These are phyloP conservation scores for Scaeva pyrastri DNA, from an alignment of 2,888 invertebrate species.

Conservation along the genomic window DNA sequence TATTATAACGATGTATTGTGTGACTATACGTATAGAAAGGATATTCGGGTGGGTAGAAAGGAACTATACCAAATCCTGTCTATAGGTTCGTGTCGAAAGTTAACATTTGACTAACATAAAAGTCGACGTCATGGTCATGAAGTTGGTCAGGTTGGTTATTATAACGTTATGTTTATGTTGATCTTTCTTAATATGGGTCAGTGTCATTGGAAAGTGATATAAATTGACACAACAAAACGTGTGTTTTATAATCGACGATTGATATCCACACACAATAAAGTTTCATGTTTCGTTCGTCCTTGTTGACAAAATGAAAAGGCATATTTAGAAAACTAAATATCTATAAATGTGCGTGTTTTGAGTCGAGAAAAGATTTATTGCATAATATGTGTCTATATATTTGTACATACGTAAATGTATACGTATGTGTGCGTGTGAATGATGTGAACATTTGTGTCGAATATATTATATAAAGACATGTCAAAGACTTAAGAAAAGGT, in stretches of 20 bases:
- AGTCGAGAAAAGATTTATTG: background rate
- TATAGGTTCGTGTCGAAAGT: background rate
- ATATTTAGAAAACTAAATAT: background rate
- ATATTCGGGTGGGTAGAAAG: conserved; percentile 19
- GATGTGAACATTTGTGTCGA: too few relatives aligned
- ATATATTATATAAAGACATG: too few relatives aligned
- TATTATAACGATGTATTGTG: conserved; percentile 30
- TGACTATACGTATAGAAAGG: background rate
- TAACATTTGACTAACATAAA: conserved; percentile 39
- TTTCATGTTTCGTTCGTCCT: background rate
- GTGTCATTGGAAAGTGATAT: conserved; percentile 16
- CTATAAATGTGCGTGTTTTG: background rate
- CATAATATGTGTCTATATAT: too few relatives aligned
- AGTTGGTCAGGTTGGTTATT: background rate
- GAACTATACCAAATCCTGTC: background rate
- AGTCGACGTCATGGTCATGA: background rate
- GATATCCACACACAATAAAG: background rate
- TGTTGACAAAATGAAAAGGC: background rate
- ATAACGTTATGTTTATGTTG: conserved; percentile 16
- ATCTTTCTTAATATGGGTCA: conserved; percentile 29
- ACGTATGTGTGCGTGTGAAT: too few relatives aligned
- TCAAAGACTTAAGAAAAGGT: too few relatives aligned
- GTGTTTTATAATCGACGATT: conserved; percentile 8
- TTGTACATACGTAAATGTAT: too few relatives aligned
- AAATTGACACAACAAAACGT: conserved; percentile 13